Conservation (phyloP, 2,888 invertebrate species). For the Ormia ochracea region DNA sequence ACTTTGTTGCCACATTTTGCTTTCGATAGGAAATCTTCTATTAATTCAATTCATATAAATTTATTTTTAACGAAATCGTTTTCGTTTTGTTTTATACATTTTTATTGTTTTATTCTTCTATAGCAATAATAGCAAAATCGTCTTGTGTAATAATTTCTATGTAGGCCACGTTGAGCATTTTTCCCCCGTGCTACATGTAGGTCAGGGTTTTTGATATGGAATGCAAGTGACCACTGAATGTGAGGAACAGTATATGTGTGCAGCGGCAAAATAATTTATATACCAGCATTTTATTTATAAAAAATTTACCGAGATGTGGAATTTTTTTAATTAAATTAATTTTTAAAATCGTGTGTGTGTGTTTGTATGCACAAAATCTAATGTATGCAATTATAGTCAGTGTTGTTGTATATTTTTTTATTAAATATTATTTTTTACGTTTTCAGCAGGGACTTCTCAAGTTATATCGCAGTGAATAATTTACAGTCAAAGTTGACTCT, state of each 20-base stretch:
- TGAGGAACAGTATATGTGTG: neutral
- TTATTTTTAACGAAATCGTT: neutral
- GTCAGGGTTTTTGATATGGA: slow-evolving; percentile 23
- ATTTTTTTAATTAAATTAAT: neutral
- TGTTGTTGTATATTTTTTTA: neutral
- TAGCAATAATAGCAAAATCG: slow-evolving; percentile 3
- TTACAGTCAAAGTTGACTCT: too few relatives aligned
- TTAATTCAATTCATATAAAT: too few relatives aligned
- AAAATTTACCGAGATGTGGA: neutral
- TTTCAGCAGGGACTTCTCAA: too few relatives aligned
- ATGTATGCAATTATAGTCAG: neutral
- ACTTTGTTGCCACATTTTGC: too few relatives aligned
- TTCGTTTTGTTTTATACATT: neutral
- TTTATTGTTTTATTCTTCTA: too few relatives aligned
- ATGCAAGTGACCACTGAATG: neutral
- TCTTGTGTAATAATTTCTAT: slow-evolving; percentile 2
- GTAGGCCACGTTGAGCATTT: slow-evolving; percentile 15
- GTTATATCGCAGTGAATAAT: too few relatives aligned
- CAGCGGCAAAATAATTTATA: neutral
- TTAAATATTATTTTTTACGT: too few relatives aligned
- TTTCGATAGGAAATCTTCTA: too few relatives aligned
- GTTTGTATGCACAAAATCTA: neutral
- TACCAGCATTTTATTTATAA: neutral
- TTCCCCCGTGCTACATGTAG: neutral
- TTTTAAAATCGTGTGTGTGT: neutral